Percentiles rank a stretch among this genome's conserved stretches.
Conservation (phyloP, 2,888 invertebrate species). For the Vandiemenella viatica region DNA sequence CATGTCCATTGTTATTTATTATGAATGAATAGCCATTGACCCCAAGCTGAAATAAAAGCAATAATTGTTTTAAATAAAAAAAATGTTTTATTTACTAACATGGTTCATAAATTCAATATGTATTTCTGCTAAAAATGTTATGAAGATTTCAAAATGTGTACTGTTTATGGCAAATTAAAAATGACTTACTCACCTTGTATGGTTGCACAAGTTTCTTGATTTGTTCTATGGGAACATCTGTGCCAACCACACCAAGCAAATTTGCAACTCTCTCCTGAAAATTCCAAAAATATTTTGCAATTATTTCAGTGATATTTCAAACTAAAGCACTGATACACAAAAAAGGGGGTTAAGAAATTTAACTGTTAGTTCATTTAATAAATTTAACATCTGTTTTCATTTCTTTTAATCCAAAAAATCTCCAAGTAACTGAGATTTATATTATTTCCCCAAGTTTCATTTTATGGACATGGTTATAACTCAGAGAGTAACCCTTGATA, state of each 20-base stretch:
- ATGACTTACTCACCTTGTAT: slow-evolving; percentile 52
- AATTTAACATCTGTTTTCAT: too few species aligned
- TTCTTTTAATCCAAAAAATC: too few species aligned
- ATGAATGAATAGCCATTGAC: slow-evolving; percentile 93
- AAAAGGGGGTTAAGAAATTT: too few species aligned
- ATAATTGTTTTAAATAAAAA: too few species aligned
- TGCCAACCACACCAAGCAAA: slow-evolving; percentile 90
- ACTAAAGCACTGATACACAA: too few species aligned
- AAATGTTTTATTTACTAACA: background rate
- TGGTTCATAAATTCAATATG: background rate
- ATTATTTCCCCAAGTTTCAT: too few species aligned
- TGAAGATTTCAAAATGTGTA: background rate
- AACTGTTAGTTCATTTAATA: too few species aligned
- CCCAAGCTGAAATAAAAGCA: slow-evolving; percentile 54
- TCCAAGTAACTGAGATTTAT: too few species aligned
- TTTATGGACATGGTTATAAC: too few species aligned
- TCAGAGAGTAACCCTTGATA: too few species aligned
- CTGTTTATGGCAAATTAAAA: background rate
- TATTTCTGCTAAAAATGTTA: background rate
- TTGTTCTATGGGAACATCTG: slow-evolving; percentile 91
- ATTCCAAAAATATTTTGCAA: too few species aligned
- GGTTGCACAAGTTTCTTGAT: slow-evolving; percentile 89
- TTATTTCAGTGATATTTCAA: too few species aligned
- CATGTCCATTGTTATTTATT: slow-evolving; percentile 93
- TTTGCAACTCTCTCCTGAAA: slow-evolving; percentile 54